A percentile compares a stretch with the other conserved stretches of the same genome.
phyloP scores from a whole-genome alignment of 2,888 invertebrate genomes.

The Willowsia nigromaculata region DNA sequence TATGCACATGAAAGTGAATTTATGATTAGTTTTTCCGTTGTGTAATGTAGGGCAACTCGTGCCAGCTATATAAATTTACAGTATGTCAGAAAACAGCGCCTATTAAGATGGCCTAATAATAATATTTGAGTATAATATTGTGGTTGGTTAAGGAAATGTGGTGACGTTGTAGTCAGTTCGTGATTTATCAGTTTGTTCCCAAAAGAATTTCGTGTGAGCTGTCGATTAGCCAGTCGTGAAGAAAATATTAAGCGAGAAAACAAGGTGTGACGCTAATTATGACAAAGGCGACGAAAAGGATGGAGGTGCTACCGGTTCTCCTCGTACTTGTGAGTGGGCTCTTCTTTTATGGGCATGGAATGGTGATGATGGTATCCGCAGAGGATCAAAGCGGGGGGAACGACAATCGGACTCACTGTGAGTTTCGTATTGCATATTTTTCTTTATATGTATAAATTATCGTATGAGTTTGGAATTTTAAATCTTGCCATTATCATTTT shows the following conservation, averaged over 20 bases:
- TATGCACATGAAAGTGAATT: no score
- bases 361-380: neutral
- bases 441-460: neutral
- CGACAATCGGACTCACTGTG: constrained; percentile 42
- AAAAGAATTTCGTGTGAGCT: neutral
- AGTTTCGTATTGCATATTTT: neutral
- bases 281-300: constrained; percentile 13
- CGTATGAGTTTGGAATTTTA: neutral
- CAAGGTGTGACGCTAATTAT: neutral
- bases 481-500: neutral
- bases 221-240: constrained; percentile 4
- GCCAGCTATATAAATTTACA: no score
- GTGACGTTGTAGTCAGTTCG: constrained; percentile 4
- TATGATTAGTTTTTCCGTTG: no score
- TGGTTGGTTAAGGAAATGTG: neutral
- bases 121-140: no score
- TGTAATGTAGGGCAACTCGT: no score
- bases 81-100: no score
- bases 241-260: neutral
- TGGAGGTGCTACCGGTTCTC: constrained; percentile 46
- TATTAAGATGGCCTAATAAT: no score
- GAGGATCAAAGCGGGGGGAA: neutral
- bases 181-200: constrained; percentile 16
- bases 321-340: constrained; percentile 31
- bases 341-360: constrained; percentile 18